A percentile compares a stretch with the other conserved stretches of the same genome.
phyloP scores from a whole-genome alignment of 2,113 vertebrate genomes.

The Ceyx cyanopectus region DNA sequence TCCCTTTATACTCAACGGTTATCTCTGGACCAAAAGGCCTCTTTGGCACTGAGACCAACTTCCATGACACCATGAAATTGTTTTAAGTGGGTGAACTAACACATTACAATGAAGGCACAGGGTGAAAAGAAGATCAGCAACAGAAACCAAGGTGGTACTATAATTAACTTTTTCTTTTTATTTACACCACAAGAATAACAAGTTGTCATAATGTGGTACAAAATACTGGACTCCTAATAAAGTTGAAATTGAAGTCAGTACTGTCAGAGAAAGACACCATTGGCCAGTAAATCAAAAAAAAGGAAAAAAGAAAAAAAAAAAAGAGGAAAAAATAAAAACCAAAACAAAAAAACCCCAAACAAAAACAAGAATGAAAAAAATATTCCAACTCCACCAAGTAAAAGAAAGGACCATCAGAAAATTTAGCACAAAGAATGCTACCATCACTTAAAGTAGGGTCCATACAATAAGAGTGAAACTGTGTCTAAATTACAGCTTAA shows the following conservation, averaged over 20 bases:
- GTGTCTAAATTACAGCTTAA: conserved; percentile 67
- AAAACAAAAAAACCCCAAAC: conserved; percentile 12
- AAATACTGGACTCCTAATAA: conserved; percentile 82
- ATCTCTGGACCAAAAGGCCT: background rate
- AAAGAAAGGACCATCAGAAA: conserved; percentile 68
- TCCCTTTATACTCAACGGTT: too few relatives aligned
- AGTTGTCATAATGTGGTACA: conserved; percentile 82
- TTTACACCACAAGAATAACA: conserved; percentile 89
- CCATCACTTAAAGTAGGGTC: conserved; percentile 75
- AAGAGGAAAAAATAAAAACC: background rate
- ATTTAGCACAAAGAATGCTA: conserved; percentile 73
- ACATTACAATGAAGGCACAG: background rate
- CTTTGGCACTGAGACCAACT: accelerated
- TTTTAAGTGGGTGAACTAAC: background rate
- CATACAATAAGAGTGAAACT: conserved; percentile 62
- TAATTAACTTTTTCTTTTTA: conserved; percentile 82
- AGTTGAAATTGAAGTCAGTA: conserved; percentile 77
- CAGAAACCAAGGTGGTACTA: conserved; percentile 55
- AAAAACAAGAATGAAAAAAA: conserved; percentile 45
- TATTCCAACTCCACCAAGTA: conserved; percentile 69
- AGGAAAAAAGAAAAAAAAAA: background rate
- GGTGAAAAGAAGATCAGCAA: conserved; percentile 31
- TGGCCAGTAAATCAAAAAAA: conserved; percentile 62
- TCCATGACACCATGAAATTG: accelerated
- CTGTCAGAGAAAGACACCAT: conserved; percentile 76